Evolutionary conservation across 2,797 vertebrate genomes (phyloP).

Genomic region (Poeciliopsis infans): DNA sequence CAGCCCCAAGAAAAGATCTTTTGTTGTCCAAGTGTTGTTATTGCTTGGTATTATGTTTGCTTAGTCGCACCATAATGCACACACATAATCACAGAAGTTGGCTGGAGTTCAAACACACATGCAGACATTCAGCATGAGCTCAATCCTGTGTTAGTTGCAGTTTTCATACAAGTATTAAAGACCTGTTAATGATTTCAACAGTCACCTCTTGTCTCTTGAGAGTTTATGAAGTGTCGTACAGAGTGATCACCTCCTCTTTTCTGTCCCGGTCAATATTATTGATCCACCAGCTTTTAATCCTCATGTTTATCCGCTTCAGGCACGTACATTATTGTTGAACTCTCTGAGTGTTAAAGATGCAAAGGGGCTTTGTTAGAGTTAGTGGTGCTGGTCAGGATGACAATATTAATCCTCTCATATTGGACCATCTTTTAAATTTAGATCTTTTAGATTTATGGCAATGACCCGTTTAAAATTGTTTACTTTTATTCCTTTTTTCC

Average conservation of each 20-base stretch:
- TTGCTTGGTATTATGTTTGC: conserved; percentile 64
- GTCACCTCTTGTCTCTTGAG: conserved; percentile 19
- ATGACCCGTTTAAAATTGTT: conserved; percentile 42
- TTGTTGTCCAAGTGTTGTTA: conserved; percentile 75
- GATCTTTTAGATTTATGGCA: conserved; percentile 63
- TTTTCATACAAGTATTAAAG: conserved; percentile 33
- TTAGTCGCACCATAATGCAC: conserved; percentile 66
- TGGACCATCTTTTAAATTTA: conserved; percentile 65
- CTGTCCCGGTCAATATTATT: conserved; percentile 56
- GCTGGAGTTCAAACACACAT: conserved; percentile 38
- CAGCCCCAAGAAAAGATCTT: conserved; percentile 66
- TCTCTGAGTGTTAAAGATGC: conserved; percentile 26
- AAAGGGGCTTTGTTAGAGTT: conserved; percentile 19
- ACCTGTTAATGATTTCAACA: conserved; percentile 35
- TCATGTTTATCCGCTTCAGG: conserved; percentile 53
- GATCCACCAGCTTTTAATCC: conserved; percentile 56
- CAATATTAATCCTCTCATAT: conserved; percentile 57
- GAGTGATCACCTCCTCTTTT: conserved; percentile 28
- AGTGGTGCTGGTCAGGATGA: conserved; percentile 31
- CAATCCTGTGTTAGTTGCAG: conserved; percentile 14
- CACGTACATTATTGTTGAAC: conserved; percentile 27
- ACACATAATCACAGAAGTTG: conserved; percentile 25
- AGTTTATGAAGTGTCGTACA: neutral
- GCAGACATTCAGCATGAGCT: conserved; percentile 19
- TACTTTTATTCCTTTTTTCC: neutral